Conservation (phyloP, 1,140 invertebrate genomes). For the Triops cancriformis region DNA sequence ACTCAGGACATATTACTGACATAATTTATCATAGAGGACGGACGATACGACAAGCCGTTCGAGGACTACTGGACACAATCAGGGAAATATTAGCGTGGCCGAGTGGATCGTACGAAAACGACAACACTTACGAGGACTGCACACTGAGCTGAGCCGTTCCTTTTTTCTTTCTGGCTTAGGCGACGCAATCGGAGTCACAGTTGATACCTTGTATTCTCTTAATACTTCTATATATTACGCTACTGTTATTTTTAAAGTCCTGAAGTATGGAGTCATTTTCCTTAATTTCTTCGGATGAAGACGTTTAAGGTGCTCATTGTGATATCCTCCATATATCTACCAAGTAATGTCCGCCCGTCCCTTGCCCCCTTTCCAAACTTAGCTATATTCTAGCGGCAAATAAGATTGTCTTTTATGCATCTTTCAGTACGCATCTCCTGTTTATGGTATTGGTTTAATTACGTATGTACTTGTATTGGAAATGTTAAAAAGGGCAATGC, state of each 20-base stretch:
- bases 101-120: background rate
- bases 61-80: background rate
- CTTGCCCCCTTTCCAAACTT: too few relatives aligned
- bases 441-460: too few relatives aligned
- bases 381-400: too few relatives aligned
- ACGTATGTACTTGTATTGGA: too few relatives aligned
- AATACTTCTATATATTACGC: constrained; percentile 21
- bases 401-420: too few relatives aligned
- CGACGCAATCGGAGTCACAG: constrained; percentile 15
- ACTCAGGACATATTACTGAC: background rate
- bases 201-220: constrained; percentile 21
- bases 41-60: background rate
- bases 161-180: constrained; percentile 3
- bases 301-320: background rate
- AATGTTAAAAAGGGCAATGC: too few relatives aligned
- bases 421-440: too few relatives aligned
- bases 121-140: background rate
- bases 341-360: too few relatives aligned
- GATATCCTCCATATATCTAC: background rate
- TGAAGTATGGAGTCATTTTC: constrained; percentile 25
- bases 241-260: constrained; percentile 9
- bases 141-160: background rate
- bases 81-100: background rate
- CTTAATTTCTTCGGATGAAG: constrained; percentile 25
- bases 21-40: background rate